Base-by-base conservation (phyloP, 2,113 vertebrate species). In the Apistogramma diplotaenia region DNA sequence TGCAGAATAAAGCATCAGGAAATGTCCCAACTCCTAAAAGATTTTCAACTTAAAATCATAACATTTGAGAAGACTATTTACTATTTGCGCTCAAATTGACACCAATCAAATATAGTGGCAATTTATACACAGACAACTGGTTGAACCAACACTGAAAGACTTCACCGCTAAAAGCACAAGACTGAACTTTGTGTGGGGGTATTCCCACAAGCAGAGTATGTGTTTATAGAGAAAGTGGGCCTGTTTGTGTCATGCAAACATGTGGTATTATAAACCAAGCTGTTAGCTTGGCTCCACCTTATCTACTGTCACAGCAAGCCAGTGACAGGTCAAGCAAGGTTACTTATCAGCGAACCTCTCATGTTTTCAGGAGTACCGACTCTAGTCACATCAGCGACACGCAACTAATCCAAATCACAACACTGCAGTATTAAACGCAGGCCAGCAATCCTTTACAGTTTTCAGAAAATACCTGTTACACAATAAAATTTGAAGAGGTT, bases 331-430 rank as follows among this genome's bases (percentile, higher is more conserved):
- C 84, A 84, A 37, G 56, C 49, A 53, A 46, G 31, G 80, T 78
- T 75, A 46, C 82, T 75, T 75, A 88, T 89, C 84, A 86, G 56
- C 43, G 21, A 85, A 46, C 57, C 85, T 78, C 84, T 89, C 31
- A 33, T 77, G 75, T 82, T 86, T 72, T 76, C 49, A 49, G 82
- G 78, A 79, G 87, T 49, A 81, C 74, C 13, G 54, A 85, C 81
- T 76, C 37, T 46, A 77, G 1, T 73, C 25, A 51, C 75, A 78
- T 78, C 59, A 87, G 2, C 62, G 54, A 35, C 7, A 40, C 31
- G 55, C 29, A 29, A 58, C 59, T 27, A 37, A 54, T 15, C 7
- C 43, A 37, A 53, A 51, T 13, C 9, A 59, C 27, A 77, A 35
- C 15, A 43, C n/a, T 2, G 4, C 3, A 6, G 31, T 55, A 27